These are phyloP conservation scores for Chiloscyllium plagiosum DNA, from an alignment of 2,113 vertebrate genomes.

Conservation along the genomic window DNA sequence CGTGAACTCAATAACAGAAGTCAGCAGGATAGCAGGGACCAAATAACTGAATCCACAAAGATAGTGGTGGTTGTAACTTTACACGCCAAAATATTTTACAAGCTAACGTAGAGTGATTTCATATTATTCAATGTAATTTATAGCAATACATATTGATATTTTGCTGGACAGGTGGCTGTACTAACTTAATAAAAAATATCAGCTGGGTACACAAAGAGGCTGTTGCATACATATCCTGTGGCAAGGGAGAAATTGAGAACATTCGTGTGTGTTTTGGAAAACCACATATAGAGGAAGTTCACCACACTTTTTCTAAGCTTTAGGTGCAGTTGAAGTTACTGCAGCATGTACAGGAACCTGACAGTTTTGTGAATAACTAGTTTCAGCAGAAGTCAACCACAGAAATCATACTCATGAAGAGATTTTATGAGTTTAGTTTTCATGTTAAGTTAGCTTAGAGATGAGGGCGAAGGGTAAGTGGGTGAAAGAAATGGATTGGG, in stretches of 20 bases:
- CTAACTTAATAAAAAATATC: not conserved
- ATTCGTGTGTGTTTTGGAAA: no score
- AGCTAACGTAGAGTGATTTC: not conserved
- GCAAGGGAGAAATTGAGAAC: no score
- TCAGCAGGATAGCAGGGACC: not conserved
- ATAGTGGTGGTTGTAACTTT: not conserved
- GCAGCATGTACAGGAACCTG: no score
- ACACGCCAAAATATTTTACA: not conserved
- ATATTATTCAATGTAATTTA: not conserved
- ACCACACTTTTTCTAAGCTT: no score
- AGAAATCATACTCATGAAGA: not conserved
- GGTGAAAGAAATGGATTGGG: not conserved
- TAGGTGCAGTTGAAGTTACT: no score
- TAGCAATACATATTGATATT: not conserved
- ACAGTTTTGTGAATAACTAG: no score
- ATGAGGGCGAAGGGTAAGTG: not conserved
- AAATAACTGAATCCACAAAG: not conserved
- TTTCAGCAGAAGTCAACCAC: no score
- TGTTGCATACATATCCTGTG: no score
- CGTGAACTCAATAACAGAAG: not conserved
- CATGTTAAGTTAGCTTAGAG: not conserved
- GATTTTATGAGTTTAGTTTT: not conserved
- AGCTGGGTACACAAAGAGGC: not conserved
- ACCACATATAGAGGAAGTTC: no score
- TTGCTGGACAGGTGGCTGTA: not conserved